Percentiles rank a stretch among this genome's conserved stretches.
Evolutionary conservation across 2,113 vertebrate species (phyloP).

Genomic region (Odobenus rosmarus): DNA sequence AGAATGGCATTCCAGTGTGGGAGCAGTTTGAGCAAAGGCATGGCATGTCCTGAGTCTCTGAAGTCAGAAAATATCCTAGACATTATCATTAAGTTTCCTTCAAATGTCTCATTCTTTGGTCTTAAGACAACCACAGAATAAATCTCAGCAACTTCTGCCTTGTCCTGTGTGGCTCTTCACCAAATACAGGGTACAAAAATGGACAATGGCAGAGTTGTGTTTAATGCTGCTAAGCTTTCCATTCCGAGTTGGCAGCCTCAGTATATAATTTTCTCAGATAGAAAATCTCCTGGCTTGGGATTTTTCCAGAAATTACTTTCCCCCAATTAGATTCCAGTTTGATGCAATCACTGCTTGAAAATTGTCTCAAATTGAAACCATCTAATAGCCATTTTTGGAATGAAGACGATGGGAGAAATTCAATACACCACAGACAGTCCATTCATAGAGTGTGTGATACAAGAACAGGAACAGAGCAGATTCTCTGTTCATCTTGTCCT

Average conservation of each 20-base stretch:
- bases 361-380: slow-evolving; percentile 68
- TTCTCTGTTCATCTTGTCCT: background rate
- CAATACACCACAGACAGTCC: background rate
- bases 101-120: background rate
- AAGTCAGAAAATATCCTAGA: background rate
- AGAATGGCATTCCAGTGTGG: background rate
- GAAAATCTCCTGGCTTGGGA: slow-evolving; percentile 60
- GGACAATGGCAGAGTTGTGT: background rate
- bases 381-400: slow-evolving; percentile 64
- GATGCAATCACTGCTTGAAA: slow-evolving; percentile 71
- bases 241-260: slow-evolving; percentile 54
- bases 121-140: slow-evolving; percentile 35
- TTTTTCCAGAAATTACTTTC: slow-evolving; percentile 72
- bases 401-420: slow-evolving; percentile 56
- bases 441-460: background rate
- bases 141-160: background rate
- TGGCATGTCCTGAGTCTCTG: background rate
- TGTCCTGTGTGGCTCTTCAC: background rate
- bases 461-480: slow-evolving; percentile 2
- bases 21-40: background rate
- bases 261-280: slow-evolving; percentile 73
- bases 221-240: slow-evolving; percentile 29
- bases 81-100: slow-evolving; percentile 11
- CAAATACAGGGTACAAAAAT: background rate
- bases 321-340: slow-evolving; percentile 72